Base-by-base conservation (phyloP, 2,888 invertebrate genomes). In the Microplitis manilae region DNA sequence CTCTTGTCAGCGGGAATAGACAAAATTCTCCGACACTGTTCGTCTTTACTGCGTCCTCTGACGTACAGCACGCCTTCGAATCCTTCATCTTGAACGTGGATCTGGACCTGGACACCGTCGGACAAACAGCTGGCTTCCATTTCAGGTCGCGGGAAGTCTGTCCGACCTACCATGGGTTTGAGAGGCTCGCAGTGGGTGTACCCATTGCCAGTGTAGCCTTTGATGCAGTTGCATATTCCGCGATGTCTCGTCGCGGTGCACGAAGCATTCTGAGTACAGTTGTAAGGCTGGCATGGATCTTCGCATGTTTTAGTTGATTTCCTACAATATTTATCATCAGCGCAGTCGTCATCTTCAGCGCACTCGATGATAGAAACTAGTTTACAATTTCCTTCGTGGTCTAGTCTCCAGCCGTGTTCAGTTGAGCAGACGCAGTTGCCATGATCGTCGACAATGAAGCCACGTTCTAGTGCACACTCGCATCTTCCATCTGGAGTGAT, bases 11-110 rank as follows among this genome's bases (percentile, higher is more conserved):
- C 93, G 8, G 95, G 94, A 76, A 96, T 92, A 59, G 95, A 94
- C 1, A 97, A 94, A 1, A 96, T 94, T 73, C 95, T 92, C 81
- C 97, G 93, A 88, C 97, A 98, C 80, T 96, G 94, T 87, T 96
- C 96, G 85, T 97, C 96, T 89, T 97, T 97, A 88, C 97, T 97
- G 90, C 97, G 96, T 50, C 97, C 97, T 91, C 97, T 97, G 0
- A 98, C 97, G 86, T 98, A 98, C 1, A 97, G 91, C 0, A 97
- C 95, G 15, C 97, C 97, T 85, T 96, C 96, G 89, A 97, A 97
- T 77, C 95, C 95, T 76, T 84, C 82, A 41, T 81, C 80, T 73
- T 83, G 82, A 17, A 86, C 87, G 74, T 87, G 85, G 69, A 87
- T 85, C 84, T 93, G 93, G 0, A 97, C 97, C 88, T 96, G 95